Conservation (phyloP, 2,797 vertebrate genomes). For the Pyrocephalus nanus region DNA sequence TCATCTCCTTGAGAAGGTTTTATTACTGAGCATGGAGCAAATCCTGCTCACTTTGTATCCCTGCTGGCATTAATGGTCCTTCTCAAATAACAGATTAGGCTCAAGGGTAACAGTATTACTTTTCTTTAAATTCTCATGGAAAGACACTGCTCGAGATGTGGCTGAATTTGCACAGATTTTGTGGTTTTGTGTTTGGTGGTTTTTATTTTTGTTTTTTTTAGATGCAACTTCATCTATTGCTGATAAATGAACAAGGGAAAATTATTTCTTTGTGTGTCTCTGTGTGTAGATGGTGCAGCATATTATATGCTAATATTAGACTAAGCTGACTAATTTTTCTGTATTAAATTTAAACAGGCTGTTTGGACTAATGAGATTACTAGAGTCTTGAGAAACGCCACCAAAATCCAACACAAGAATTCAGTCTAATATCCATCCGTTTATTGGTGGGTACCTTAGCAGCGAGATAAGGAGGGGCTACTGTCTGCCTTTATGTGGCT, state of each 20-base stretch:
- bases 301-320: not conserved
- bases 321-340: not conserved
- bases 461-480: not conserved
- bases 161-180: not conserved
- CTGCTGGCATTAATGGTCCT: not conserved
- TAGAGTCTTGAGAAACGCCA: not conserved
- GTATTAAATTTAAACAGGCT: not conserved
- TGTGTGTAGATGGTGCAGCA: not conserved
- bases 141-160: not conserved
- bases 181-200: not conserved
- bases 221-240: not conserved
- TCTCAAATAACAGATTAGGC: not conserved
- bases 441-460: not conserved
- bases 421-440: not conserved
- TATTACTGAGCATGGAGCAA: not conserved
- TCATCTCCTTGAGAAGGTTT: not conserved
- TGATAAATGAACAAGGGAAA: not conserved
- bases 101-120: not conserved
- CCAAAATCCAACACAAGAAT: not conserved
- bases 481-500: not conserved
- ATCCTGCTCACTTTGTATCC: not conserved
- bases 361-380: not conserved
- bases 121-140: not conserved
- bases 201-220: not conserved
- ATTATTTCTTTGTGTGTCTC: not conserved